phyloP scores from a whole-genome alignment of 2,888 invertebrate species.

The Drosophila algonquin region DNA sequence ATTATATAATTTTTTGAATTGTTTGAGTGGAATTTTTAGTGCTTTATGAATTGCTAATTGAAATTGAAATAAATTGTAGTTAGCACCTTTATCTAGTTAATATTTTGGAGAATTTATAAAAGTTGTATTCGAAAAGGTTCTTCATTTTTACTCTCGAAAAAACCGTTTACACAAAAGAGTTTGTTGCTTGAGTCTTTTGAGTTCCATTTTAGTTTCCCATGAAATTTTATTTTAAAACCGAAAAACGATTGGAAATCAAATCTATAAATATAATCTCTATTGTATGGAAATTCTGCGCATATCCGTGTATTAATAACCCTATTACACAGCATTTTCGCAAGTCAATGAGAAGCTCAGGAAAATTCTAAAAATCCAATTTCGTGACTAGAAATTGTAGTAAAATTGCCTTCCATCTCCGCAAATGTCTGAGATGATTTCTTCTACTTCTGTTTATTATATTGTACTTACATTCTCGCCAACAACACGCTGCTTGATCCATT shows the following conservation, averaged over 20 bases:
- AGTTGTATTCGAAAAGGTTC: too few relatives aligned
- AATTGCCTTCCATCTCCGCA: background rate
- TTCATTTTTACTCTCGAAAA: too few relatives aligned
- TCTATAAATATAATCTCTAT: background rate
- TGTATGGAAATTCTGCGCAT: background rate
- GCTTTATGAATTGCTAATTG: background rate
- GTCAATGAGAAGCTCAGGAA: too few relatives aligned
- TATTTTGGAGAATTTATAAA: background rate
- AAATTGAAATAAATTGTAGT: background rate
- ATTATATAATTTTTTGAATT: background rate
- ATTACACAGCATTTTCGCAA: background rate
- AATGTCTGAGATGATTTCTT: background rate
- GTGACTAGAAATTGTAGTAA: background rate
- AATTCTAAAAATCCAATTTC: background rate
- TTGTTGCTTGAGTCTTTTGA: conserved; percentile 40
- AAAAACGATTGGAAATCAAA: background rate
- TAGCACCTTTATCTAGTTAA: background rate
- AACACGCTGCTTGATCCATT: conserved; percentile 92
- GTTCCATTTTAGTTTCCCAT: background rate
- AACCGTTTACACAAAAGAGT: too few relatives aligned
- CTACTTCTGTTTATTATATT: background rate
- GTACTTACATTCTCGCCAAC: conserved; percentile 89
- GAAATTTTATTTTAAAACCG: background rate
- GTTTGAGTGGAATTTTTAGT: background rate
- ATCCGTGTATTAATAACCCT: background rate